phyloP scores from a whole-genome alignment of 2,797 vertebrate genomes.

The Perodicticus potto region DNA sequence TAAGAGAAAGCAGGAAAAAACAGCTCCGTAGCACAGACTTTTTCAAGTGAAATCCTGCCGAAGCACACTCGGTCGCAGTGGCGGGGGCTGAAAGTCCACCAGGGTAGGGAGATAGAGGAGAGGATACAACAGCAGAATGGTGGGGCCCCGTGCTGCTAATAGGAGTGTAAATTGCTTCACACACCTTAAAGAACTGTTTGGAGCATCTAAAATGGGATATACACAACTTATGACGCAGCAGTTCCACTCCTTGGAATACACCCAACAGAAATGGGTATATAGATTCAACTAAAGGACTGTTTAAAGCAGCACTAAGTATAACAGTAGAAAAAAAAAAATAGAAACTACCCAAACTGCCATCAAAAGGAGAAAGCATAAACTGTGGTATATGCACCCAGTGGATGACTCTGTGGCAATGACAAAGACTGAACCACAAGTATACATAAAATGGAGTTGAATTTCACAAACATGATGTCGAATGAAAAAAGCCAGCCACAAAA shows the following conservation, averaged over 20 bases:
- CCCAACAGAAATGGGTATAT: background rate
- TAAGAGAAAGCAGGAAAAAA: slow-evolving; percentile 52
- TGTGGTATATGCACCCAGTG: background rate
- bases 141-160: background rate
- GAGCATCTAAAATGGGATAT: background rate
- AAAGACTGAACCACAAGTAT: background rate
- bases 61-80: background rate
- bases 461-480: background rate
- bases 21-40: background rate
- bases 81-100: background rate
- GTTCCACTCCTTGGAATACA: background rate
- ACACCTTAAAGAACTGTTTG: background rate
- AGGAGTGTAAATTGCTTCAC: background rate
- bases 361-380: slow-evolving; percentile 50
- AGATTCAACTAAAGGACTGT: background rate
- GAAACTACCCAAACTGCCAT: background rate
- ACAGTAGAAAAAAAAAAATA: background rate
- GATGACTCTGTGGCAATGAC: background rate
- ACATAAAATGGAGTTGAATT: background rate
- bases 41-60: slow-evolving; percentile 11
- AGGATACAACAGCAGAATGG: background rate
- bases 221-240: background rate
- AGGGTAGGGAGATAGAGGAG: background rate
- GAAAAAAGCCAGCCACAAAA: slow-evolving; percentile 34
- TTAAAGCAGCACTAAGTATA: background rate